Conservation (phyloP, 2,888 invertebrate species). For the Ectobius pallidus region DNA sequence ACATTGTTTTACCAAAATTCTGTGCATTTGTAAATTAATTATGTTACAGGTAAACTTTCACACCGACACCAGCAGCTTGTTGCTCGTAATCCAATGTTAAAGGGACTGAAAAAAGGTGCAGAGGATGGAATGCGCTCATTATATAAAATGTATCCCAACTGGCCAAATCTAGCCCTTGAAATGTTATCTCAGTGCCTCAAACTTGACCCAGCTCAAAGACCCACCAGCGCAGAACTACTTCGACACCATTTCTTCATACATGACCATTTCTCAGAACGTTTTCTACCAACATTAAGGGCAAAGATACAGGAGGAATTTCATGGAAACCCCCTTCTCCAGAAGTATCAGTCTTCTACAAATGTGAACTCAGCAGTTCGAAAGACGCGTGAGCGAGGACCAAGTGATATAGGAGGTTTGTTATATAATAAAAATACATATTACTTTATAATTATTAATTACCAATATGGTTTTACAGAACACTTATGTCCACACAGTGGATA, state of each 20-base stretch:
- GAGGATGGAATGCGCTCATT: slow-evolving; percentile 48
- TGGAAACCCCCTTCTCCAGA: slow-evolving; percentile 59
- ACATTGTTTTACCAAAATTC: too few species aligned
- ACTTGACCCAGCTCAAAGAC: slow-evolving; percentile 68
- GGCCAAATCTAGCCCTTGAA: slow-evolving; percentile 58
- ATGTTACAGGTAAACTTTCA: slow-evolving; percentile 56
- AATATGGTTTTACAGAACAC: too few species aligned
- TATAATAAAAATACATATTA: too few species aligned
- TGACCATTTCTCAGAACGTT: slow-evolving; percentile 70
- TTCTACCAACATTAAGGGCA: slow-evolving; percentile 68
- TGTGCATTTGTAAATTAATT: too few species aligned
- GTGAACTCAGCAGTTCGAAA: background rate
- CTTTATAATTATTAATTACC: too few species aligned
- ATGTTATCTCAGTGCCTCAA: slow-evolving; percentile 57
- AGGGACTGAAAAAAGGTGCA: slow-evolving; percentile 51
- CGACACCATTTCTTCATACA: slow-evolving; percentile 69
- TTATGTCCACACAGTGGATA: too few species aligned
- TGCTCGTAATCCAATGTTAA: slow-evolving; percentile 56
- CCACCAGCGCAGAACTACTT: slow-evolving; percentile 67
- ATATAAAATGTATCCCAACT: slow-evolving; percentile 55
- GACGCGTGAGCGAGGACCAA: background rate
- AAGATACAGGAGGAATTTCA: slow-evolving; percentile 68
- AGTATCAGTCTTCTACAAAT: slow-evolving; percentile 36
- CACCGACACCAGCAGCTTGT: slow-evolving; percentile 57
- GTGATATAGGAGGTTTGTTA: too few species aligned